Base-by-base conservation (phyloP, 2,797 vertebrate species). In the Rhynchotus rufescens region DNA sequence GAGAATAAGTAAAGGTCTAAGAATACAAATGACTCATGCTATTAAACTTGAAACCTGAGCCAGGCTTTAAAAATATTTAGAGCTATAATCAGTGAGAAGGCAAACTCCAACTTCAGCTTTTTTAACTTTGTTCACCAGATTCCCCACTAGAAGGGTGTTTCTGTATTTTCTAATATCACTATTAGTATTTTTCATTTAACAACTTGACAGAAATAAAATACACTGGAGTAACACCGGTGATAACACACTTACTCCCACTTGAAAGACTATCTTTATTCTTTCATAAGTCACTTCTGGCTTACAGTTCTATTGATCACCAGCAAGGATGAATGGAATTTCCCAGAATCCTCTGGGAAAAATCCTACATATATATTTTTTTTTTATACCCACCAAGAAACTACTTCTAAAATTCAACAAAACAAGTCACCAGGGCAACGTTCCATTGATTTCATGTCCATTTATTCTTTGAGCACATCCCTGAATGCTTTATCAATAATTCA, bases 401-500 rank as follows among this genome's bases (percentile, higher is more conserved):
- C 96, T 97, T 96, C 97, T 95, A 93, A 97, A 97, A 96, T 96
- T 95, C 94, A 94, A 95, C 62, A 90, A 92, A 96, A 97, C 96
- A 90, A 97, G 96, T 97, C 96, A 95, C 92, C 75, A 74, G 97
- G 96, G 96, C 96, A 96, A 92, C 49, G 19, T 83, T 89, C 88
- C 97, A 97, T 95, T 95, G 97, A 97, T 97, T 97, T 97, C 80
- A 2, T 81, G 96, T 96, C 96, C 96, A 94, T 65, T 92, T 95
- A 94, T 95, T 97, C 97, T 96, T 97, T 95, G 86, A 93, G 95
- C 94, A 89, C 15, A 73, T 81, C 16, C 10, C 92, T 97, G 96
- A 97, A 97, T 52, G 25, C 91, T 96, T 95, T 92, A 97, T 97
- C 93, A 93, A 97, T 96, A 97, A 97, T 96, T 97, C 96, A 97